Conservation (phyloP, 37 sponge, comb jelly and placozoan species). For the Dysidea cf. avara region DNA sequence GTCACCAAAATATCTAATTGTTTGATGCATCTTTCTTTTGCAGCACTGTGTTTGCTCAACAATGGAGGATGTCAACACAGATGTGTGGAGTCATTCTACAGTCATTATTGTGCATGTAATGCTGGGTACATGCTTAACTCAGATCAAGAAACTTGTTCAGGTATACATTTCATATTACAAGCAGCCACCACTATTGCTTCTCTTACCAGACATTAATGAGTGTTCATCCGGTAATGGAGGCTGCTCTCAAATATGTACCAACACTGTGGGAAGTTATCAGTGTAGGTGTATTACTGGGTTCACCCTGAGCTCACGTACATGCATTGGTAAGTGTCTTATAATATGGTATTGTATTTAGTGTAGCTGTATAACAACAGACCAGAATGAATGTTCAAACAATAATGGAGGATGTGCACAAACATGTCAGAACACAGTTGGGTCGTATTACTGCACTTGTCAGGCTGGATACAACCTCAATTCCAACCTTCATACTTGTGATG, state of each 20-base stretch:
- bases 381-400: conserved; percentile 1
- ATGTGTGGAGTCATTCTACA: conserved; percentile 10
- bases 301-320: conserved; percentile 1
- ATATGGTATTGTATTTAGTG: background rate
- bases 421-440: conserved; percentile 1
- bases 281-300: conserved; percentile 53
- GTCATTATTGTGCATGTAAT: conserved; percentile 30
- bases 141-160: conserved; percentile 5
- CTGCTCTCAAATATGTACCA: conserved; percentile 41
- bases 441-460: background rate
- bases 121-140: conserved; percentile 21
- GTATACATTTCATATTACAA: conserved; percentile 1
- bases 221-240: conserved; percentile 38
- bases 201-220: conserved; percentile 61
- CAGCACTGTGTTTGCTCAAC: conserved; percentile 26
- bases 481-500: background rate
- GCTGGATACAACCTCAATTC: background rate
- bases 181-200: no score
- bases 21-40: no score
- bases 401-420: background rate
- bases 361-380: conserved; percentile 1
- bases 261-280: conserved; percentile 36
- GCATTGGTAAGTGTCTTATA: conserved; percentile 18
- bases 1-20: no score
- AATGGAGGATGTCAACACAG: conserved; percentile 12